Evolutionary conservation across 2,888 invertebrate species (phyloP).

Genomic region (Nasonia oneida): DNA sequence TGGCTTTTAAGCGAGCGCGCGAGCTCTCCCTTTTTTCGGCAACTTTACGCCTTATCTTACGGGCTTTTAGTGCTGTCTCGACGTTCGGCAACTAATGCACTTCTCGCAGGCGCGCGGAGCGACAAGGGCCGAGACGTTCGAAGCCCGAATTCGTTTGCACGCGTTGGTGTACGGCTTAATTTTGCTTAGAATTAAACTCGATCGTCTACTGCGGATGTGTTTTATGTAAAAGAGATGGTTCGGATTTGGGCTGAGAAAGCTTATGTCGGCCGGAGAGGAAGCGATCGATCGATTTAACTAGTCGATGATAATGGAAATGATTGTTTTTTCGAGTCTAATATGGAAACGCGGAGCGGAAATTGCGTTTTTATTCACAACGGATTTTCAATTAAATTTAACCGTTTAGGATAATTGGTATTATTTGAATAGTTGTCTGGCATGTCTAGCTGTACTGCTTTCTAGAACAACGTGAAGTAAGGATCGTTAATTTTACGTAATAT

Average conservation of each 20-base stretch:
- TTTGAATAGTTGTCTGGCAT: too few relatives aligned
- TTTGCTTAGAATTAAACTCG: background rate
- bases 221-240: background rate
- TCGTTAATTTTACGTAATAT: too few relatives aligned
- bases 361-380: too few relatives aligned
- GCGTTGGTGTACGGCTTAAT: background rate
- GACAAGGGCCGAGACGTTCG: background rate
- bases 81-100: conserved; percentile 3
- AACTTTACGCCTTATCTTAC: background rate
- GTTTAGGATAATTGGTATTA: too few relatives aligned
- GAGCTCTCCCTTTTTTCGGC: conserved; percentile 3
- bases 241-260: background rate
- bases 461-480: too few relatives aligned
- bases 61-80: background rate
- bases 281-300: background rate
- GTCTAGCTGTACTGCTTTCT: too few relatives aligned
- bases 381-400: too few relatives aligned
- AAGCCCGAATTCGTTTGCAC: background rate
- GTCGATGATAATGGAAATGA: background rate
- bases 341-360: background rate
- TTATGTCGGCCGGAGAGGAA: background rate
- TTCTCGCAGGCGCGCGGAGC: background rate
- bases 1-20: conserved; percentile 34
- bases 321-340: background rate
- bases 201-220: background rate